Evolutionary conservation across 1,140 invertebrate genomes (phyloP).

Genomic region (Lepidurus apus): DNA sequence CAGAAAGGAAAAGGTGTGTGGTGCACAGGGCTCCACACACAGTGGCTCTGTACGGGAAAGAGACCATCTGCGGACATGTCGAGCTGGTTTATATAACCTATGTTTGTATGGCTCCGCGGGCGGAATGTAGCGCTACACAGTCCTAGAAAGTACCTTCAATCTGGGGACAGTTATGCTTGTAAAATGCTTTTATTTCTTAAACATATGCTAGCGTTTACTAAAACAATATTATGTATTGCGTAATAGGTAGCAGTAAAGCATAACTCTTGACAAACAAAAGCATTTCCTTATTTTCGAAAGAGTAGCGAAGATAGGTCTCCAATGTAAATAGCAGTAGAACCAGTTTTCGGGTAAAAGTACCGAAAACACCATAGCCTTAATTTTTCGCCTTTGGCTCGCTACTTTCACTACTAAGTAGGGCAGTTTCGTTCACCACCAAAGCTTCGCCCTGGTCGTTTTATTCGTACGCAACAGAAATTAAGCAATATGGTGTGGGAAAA

Average conservation of each 20-base stretch:
- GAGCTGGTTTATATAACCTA: neutral
- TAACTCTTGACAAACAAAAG: too few species aligned
- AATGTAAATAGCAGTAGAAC: neutral
- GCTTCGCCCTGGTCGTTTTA: neutral
- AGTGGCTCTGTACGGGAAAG: conserved; percentile 1
- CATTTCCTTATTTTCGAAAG: neutral
- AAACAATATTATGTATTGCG: too few species aligned
- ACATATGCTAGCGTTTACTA: too few species aligned
- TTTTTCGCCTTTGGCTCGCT: neutral
- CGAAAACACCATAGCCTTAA: neutral
- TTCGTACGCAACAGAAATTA: neutral
- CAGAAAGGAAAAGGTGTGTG: conserved; percentile 21
- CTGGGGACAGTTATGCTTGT: neutral
- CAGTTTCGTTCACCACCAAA: neutral
- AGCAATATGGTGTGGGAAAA: neutral
- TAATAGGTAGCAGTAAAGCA: too few species aligned
- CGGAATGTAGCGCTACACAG: neutral
- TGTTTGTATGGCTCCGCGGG: neutral
- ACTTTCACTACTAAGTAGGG: conserved; percentile 13
- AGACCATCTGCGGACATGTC: neutral
- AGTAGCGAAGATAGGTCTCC: neutral
- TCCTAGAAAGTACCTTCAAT: neutral
- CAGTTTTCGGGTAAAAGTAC: conserved; percentile 7
- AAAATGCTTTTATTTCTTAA: neutral
- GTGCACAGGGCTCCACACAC: conserved; percentile 16